Evolutionary conservation across 92 coral and sea anemone genomes (phyloP).

Genomic region (Zoanthus sansibaricus): DNA sequence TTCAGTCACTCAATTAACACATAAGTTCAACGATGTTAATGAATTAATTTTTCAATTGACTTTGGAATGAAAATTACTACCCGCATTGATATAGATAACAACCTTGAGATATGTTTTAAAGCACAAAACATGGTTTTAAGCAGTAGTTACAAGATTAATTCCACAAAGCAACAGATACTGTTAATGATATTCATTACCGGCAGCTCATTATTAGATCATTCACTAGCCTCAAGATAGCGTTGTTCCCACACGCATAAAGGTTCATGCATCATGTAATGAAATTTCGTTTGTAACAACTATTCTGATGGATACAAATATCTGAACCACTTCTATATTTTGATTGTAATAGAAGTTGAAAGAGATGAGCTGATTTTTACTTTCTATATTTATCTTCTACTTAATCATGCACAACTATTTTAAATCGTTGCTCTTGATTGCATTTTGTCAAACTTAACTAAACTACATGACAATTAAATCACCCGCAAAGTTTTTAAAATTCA

Average conservation of each 20-base stretch:
- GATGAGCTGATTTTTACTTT: neutral
- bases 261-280: neutral
- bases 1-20: neutral
- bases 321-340: neutral
- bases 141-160: neutral
- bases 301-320: neutral
- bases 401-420: neutral
- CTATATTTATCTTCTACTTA: neutral
- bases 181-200: neutral
- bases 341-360: neutral
- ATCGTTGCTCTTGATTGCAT: neutral
- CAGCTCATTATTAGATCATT: neutral
- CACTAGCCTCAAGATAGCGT: neutral
- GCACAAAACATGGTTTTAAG: neutral
- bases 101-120: neutral
- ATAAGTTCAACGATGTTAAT: neutral
- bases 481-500: neutral
- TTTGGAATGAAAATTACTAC: neutral
- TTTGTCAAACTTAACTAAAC: neutral
- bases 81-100: neutral
- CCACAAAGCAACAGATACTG: neutral
- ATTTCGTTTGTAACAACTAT: neutral
- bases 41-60: neutral
- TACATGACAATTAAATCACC: neutral
- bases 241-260: neutral